phyloP scores from a whole-genome alignment of 2,797 vertebrate genomes.

The Phalanger gymnotis region DNA sequence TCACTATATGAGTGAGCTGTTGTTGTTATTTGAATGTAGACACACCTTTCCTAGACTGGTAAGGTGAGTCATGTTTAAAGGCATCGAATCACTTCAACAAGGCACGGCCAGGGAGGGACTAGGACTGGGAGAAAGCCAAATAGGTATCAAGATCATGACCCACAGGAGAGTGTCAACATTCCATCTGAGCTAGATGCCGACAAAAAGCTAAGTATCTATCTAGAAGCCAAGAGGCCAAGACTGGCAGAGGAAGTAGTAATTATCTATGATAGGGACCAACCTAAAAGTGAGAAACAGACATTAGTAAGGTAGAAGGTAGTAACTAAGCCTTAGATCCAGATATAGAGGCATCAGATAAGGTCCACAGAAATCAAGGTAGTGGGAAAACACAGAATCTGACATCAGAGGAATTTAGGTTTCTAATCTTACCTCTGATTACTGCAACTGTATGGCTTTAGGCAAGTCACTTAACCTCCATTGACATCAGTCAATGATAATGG shows the following conservation, averaged over 20 bases:
- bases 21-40: slow-evolving; percentile 44
- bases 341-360: neutral
- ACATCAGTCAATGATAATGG: neutral
- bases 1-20: neutral
- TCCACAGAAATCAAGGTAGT: neutral
- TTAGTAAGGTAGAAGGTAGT: neutral
- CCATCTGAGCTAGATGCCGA: neutral
- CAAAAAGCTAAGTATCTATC: neutral
- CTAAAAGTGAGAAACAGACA: neutral
- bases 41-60: slow-evolving; percentile 20
- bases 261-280: neutral
- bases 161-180: neutral
- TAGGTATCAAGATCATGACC: neutral
- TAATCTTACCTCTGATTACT: neutral
- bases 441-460: neutral
- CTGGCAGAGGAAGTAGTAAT: neutral
- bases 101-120: neutral
- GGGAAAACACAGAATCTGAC: neutral
- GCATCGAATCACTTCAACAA: slow-evolving; percentile 36
- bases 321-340: neutral
- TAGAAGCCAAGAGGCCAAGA: neutral
- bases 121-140: neutral
- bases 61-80: neutral
- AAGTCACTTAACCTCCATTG: neutral
- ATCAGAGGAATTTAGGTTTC: neutral